Evolutionary conservation across 2,888 invertebrate species (phyloP), one percentile per base, ranked within the genome.

Genomic region (Lymantria monacha): DNA sequence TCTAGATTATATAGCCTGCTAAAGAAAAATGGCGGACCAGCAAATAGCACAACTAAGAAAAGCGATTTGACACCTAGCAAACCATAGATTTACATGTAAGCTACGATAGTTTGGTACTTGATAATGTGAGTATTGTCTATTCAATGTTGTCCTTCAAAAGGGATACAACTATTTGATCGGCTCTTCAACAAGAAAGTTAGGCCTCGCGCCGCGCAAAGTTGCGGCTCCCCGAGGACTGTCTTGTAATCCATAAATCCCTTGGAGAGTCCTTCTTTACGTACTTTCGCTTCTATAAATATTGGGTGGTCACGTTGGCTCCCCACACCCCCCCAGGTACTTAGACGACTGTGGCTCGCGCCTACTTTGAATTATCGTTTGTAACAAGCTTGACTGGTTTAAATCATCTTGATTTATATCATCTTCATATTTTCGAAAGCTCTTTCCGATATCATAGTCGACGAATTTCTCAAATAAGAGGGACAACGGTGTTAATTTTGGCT

Each of bases 221-320:
- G 70, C 63, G 65, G 78, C 78, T 77, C 83, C 77, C 74, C 63
- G 66, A 76, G 79, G 81, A 81, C 79, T 76, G 71, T 74, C 71
- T 72, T 70, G 74, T 84, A 86, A 83, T 84, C 83, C 81, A 66
- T 78, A 81, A 83, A 83, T 81, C 83, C 82, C 74, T 72, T 62
- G 58, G 75, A 79, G 72, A 70, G 64, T 64, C 61, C 64, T n/a
- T 62, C 66, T 51, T 59, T 63, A 13, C 41, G 14, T 14, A 68
- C 70, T 71, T 72, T 63, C 66, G 68, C 67, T 69, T 69, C 61
- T 66, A 69, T 72, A 70, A 33, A 65, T 65, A 62, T 66, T 58
- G 59, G 57, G 62, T 52, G 50, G 68, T 59, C 66, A 64, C 62
- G 62, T 61, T 54, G 53, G 45, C 44, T 31, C 47, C 22, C 22